These are phyloP conservation scores for Discoglossus pictus DNA, from an alignment of 2,797 vertebrate genomes.

Conservation along the genomic window DNA sequence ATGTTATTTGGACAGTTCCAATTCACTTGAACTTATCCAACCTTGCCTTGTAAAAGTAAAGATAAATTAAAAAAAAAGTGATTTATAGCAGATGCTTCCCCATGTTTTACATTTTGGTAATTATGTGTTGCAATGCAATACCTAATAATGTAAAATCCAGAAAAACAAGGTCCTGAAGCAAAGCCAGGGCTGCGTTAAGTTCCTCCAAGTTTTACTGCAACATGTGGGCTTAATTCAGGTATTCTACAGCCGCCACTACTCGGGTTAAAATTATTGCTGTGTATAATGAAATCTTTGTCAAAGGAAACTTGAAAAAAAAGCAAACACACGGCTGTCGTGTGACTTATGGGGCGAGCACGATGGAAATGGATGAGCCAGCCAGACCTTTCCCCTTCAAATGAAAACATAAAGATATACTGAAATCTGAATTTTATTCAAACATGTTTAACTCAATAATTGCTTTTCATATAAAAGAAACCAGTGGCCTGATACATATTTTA, in stretches of 20 bases:
- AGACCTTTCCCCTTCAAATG: slow-evolving; percentile 56
- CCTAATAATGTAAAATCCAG: slow-evolving; percentile 66
- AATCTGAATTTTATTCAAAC: slow-evolving; percentile 49
- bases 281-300: slow-evolving; percentile 77
- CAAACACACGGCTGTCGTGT: slow-evolving; percentile 50
- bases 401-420: slow-evolving; percentile 58
- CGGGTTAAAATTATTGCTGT: slow-evolving; percentile 68
- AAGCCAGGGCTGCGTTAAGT: slow-evolving; percentile 58
- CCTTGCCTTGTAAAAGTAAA: slow-evolving; percentile 54
- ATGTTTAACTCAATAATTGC: no score
- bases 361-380: slow-evolving; percentile 71
- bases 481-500: no score
- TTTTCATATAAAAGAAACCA: no score
- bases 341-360: slow-evolving; percentile 68
- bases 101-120: slow-evolving; percentile 68
- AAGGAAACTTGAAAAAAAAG: slow-evolving; percentile 64
- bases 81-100: slow-evolving; percentile 67
- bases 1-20: slow-evolving; percentile 64
- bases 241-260: slow-evolving; percentile 33
- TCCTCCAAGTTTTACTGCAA: slow-evolving; percentile 57
- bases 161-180: slow-evolving; percentile 40
- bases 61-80: slow-evolving; percentile 52
- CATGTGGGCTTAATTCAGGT: slow-evolving; percentile 74
- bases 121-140: slow-evolving; percentile 64
- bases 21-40: slow-evolving; percentile 54